These are phyloP conservation scores for Microcaecilia unicolor DNA, from an alignment of 2,797 vertebrate species.

Conservation along the genomic window DNA sequence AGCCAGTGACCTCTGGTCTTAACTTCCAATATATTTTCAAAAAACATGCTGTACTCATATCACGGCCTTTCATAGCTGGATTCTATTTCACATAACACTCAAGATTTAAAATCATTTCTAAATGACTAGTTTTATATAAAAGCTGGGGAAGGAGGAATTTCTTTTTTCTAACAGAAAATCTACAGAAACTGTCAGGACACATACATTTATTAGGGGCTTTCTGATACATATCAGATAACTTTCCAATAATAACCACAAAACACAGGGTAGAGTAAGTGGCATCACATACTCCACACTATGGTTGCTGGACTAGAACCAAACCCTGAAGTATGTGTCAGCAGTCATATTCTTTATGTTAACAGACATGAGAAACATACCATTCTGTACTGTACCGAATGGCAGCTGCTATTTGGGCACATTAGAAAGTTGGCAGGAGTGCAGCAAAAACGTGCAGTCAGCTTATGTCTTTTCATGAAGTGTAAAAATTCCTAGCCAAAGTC, in stretches of 20 bases:
- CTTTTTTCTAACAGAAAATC: conserved; percentile 1
- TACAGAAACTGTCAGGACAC: neutral
- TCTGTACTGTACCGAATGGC: no score
- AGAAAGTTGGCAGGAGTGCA: no score
- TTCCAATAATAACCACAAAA: conserved; percentile 19
- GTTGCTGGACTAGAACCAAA: conserved; percentile 15
- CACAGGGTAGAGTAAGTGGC: neutral
- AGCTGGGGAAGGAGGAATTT: conserved; percentile 2
- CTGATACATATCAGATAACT: conserved; percentile 6
- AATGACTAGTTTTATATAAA: neutral
- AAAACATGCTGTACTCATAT: no score
- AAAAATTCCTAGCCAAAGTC: no score
- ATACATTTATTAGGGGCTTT: conserved; percentile 9
- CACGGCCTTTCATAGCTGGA: neutral
- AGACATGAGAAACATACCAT: neutral
- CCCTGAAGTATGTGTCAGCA: neutral
- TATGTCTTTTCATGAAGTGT: no score
- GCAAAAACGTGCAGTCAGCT: no score
- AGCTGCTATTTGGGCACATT: no score
- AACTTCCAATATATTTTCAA: no score
- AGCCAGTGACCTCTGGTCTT: no score
- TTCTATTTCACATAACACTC: neutral
- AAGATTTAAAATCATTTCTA: neutral
- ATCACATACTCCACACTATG: neutral
- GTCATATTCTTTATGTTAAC: conserved; percentile 7